Conservation (phyloP, 2,113 vertebrate genomes). For the Neotragus moschatus region DNA sequence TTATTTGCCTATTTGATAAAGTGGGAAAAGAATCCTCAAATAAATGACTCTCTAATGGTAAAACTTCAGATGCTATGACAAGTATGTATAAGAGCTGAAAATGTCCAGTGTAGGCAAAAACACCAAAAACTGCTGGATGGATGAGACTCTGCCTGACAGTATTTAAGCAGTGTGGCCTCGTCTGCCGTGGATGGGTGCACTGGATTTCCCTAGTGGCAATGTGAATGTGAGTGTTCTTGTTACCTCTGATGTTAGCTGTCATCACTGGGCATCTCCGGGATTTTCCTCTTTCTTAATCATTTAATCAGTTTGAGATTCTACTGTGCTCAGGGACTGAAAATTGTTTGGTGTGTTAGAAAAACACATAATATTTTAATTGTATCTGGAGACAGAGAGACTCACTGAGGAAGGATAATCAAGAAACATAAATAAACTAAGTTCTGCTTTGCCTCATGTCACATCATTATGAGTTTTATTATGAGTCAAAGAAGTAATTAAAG, state of each 20-base stretch:
- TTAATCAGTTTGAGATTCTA: neutral
- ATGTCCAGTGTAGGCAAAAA: neutral
- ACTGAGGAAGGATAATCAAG: slow-evolving; percentile 44
- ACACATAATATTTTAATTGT: slow-evolving; percentile 49
- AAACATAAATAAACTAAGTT: slow-evolving; percentile 47
- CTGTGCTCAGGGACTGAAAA: neutral
- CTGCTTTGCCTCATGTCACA: slow-evolving; percentile 40
- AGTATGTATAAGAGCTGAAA: neutral
- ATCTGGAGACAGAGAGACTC: slow-evolving; percentile 5
- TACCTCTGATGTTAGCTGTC: neutral
- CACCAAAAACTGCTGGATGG: neutral
- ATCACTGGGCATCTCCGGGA: neutral
- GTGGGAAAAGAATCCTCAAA: neutral
- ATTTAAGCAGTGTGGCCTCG: neutral
- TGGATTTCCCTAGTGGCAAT: accelerated
- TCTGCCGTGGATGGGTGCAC: no score
- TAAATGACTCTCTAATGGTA: neutral
- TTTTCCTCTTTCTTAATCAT: neutral
- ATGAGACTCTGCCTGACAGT: neutral
- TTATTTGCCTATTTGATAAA: neutral
- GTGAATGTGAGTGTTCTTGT: neutral
- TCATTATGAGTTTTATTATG: neutral
- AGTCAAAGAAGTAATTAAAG: neutral
- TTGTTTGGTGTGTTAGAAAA: neutral
- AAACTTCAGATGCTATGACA: neutral